Conservation (phyloP, 2,797 vertebrate species). For the Synanceia verrucosa region DNA sequence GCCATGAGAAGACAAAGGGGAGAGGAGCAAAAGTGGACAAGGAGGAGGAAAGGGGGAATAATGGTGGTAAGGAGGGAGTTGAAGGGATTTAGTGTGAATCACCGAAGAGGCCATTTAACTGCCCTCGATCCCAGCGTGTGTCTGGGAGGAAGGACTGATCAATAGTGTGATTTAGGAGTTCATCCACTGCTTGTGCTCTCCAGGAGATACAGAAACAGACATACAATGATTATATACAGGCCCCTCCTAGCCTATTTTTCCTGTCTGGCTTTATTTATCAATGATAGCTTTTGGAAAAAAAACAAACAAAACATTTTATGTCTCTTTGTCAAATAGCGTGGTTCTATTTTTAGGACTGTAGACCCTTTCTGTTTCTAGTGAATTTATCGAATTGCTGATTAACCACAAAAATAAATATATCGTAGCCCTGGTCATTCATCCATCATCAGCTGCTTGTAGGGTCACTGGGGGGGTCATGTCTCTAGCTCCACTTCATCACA, state of each 20-base stretch:
- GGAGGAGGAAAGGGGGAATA: conserved; percentile 25
- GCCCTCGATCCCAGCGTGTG: conserved; percentile 60
- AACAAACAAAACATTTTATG: conserved; percentile 33
- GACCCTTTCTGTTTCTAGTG: not conserved
- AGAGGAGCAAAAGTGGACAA: conserved; percentile 18
- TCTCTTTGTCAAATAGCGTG: conserved; percentile 24
- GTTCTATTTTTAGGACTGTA: conserved; percentile 28
- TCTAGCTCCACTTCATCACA: no score
- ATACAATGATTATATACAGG: conserved; percentile 53
- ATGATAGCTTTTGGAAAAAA: conserved; percentile 36
- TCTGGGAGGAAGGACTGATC: conserved; percentile 68
- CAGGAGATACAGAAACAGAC: conserved; percentile 40
- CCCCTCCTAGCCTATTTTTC: conserved; percentile 37
- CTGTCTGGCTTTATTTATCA: conserved; percentile 46
- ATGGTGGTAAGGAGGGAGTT: conserved; percentile 31
- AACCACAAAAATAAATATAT: conserved; percentile 25
- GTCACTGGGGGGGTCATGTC: no score
- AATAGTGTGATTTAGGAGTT: conserved; percentile 78
- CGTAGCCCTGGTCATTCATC: no score
- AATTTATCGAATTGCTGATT: conserved; percentile 42
- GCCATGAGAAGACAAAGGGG: conserved; percentile 17
- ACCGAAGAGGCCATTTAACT: conserved; percentile 68
- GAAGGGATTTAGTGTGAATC: conserved; percentile 63
- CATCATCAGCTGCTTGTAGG: no score
- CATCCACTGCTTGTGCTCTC: conserved; percentile 61